A percentile compares a stretch with the other conserved stretches of the same genome.
Conservation (phyloP, 2,888 invertebrate species). For the Cataglyphis altisquamis region DNA sequence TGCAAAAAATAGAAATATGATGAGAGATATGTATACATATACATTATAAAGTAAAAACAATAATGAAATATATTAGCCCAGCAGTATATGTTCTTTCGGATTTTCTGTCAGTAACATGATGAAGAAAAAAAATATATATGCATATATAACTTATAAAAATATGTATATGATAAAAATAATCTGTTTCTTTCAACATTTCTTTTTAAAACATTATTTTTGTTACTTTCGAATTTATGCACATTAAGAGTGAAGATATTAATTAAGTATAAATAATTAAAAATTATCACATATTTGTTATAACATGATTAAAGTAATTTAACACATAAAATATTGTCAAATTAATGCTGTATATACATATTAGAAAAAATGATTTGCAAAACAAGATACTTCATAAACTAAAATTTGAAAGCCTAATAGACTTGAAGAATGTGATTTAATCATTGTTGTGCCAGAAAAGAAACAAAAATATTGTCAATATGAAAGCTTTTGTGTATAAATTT, state of each 20-base stretch:
- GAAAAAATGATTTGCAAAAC: conserved; percentile 10
- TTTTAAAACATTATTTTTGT: background rate
- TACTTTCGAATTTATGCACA: conserved; percentile 1
- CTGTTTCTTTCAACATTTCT: background rate
- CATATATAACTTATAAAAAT: too few relatives aligned
- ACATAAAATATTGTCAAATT: conserved; percentile 4
- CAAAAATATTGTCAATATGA: conserved; percentile 38
- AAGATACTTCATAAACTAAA: background rate
- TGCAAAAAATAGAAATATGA: background rate
- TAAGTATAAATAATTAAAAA: conserved; percentile 25
- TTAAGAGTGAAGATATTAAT: background rate
- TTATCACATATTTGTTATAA: conserved; percentile 22
- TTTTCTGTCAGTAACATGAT: background rate
- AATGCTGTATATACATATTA: conserved; percentile 18
- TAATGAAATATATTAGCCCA: conserved; percentile 11
- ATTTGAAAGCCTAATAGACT: conserved; percentile 39
- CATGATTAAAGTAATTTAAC: conserved; percentile 12
- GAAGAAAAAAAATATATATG: background rate
- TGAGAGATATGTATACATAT: conserved; percentile 10
- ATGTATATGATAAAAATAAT: background rate
- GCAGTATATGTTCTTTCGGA: background rate
- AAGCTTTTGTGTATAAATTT: conserved; percentile 39
- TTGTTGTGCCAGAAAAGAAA: conserved; percentile 64
- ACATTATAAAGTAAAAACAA: background rate
- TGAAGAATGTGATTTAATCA: conserved; percentile 61